Evolutionary conservation across 2,113 vertebrate species (phyloP), one percentile per base, ranked within the genome.

Genomic region (Corapipo altera): DNA sequence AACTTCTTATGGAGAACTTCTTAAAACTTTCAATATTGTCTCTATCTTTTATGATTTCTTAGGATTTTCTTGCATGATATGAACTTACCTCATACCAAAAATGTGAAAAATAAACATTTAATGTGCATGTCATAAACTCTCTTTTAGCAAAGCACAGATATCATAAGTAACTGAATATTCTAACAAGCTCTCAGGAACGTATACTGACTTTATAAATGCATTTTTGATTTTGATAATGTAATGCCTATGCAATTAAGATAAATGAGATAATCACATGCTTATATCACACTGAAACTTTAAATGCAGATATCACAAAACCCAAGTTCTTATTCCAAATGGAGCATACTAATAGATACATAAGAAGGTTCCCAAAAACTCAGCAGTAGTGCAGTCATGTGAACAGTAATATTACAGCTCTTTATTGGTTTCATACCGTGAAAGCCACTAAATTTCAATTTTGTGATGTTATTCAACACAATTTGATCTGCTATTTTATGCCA

Each of bases 361-460:
- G 72, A 93, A 92, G 27, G 58, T 52, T 96, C 65, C 81, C 77
- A 96, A 97, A 95, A 95, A 35, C 77, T 66, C 77, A 46, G 64
- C 61, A 88, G 66, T 51, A 71, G 37, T 72, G 69, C 88, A 95
- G 75, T 91, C 72, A 93, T 84, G 41, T 93, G 95, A 95, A 82
- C 59, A 80, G 88, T 87, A 89, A 91, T 94, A 93, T 33, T 92
- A 69, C 43, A 80, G 65, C 79, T 92, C 57, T 93, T 95, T 89
- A 96, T 86, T 89, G 89, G 89, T 84, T 93, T 97, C 93, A 91
- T 85, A 95, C 87, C 89, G 78, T 93, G 93, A 92, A 97, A 95
- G 73, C 41, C 59, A 82, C 77, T 94, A 94, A 95, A 93, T 96
- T 95, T 96, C 91, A 95, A 96, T 92, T 93, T 89, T 44, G 58